Evolutionary conservation across 2,113 vertebrate genomes (phyloP).

Genomic region (Brevimyrus niger): DNA sequence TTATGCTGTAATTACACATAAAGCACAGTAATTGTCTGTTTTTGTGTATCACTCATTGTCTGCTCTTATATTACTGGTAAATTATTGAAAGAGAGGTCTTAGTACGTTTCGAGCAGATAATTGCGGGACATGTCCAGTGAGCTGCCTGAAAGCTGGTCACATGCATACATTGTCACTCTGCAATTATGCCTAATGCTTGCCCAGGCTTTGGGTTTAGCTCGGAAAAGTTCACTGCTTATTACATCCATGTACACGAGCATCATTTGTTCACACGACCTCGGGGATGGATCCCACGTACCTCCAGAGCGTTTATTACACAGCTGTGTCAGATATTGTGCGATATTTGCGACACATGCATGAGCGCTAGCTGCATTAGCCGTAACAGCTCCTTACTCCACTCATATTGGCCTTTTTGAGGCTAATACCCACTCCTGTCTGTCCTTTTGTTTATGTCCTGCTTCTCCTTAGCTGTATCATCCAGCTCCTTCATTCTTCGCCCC

Average conservation of each 20-base stretch:
- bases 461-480: background rate
- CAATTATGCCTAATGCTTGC: conserved; percentile 20
- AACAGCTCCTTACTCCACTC: background rate
- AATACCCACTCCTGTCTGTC: background rate
- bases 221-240: conserved; percentile 30
- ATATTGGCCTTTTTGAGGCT: background rate
- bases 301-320: background rate
- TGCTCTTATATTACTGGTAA: background rate
- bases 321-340: background rate
- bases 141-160: background rate
- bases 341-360: background rate
- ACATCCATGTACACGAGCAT: background rate
- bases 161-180: conserved; percentile 29
- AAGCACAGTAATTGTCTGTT: background rate
- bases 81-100: background rate
- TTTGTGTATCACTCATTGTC: background rate
- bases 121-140: background rate
- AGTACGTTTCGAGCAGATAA: background rate
- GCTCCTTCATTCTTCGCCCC: background rate
- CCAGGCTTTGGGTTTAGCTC: conserved; percentile 35
- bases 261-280: background rate
- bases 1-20: conserved; percentile 2
- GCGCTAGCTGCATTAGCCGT: background rate
- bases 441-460: background rate
- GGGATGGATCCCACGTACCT: background rate